Conservation (phyloP, 2,888 invertebrate genomes). For the Homarus gammarus region DNA sequence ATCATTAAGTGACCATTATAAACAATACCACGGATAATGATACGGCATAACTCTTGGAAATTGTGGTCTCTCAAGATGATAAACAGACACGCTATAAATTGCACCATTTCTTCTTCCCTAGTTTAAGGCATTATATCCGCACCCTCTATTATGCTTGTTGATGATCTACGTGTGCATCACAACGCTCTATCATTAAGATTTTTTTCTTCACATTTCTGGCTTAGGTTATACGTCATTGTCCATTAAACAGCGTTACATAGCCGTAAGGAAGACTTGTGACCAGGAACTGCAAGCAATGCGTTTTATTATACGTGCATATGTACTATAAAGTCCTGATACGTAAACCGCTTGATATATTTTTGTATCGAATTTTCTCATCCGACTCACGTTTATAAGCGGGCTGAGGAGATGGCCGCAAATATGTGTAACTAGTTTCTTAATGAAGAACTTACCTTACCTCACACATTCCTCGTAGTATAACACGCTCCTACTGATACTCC, state of each 20-base stretch:
- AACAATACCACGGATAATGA: constrained; percentile 47
- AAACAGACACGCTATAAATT: constrained; percentile 29
- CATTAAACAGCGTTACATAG: constrained; percentile 21
- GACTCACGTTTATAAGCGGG: not conserved
- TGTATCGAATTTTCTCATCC: constrained; percentile 26
- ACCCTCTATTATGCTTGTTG: constrained; percentile 33
- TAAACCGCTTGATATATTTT: constrained; percentile 27
- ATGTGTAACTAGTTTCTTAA: not conserved
- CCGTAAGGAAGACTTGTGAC: not conserved
- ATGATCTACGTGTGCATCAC: constrained; percentile 51
- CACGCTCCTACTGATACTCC: constrained; percentile 31
- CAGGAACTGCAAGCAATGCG: not conserved
- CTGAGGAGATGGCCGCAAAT: constrained; percentile 1
- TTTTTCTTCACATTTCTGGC: constrained; percentile 18
- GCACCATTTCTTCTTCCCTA: constrained; percentile 38
- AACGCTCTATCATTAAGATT: constrained; percentile 47
- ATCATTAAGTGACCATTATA: constrained; percentile 49
- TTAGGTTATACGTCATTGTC: constrained; percentile 13
- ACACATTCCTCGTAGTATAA: constrained; percentile 27
- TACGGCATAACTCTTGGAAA: constrained; percentile 35
- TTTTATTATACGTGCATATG: constrained; percentile 24
- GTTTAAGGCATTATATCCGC: constrained; percentile 41
- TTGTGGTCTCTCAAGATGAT: constrained; percentile 45
- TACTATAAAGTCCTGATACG: not conserved
- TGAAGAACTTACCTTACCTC: constrained; percentile 43